phyloP scores from a whole-genome alignment of 2,888 invertebrate species.

The Lycaena phlaeas region DNA sequence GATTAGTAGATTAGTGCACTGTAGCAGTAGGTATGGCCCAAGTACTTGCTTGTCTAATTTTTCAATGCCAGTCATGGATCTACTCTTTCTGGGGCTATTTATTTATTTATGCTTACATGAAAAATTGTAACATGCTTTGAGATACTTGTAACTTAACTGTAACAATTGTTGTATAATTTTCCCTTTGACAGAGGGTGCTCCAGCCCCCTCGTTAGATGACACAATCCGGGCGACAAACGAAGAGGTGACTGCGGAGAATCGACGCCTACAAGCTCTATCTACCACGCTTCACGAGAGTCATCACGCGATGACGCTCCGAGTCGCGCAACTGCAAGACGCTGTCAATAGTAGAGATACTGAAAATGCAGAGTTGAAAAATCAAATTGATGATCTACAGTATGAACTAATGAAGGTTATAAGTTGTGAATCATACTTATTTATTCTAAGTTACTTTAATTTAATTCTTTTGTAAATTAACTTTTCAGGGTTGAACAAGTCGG shows the following conservation, averaged over 20 bases:
- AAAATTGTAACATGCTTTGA: no score
- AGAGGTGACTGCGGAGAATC: conserved; percentile 92
- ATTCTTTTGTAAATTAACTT: no score
- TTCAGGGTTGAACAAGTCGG: no score
- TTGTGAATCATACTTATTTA: no score
- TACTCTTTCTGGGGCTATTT: no score
- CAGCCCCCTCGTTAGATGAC: conserved; percentile 83
- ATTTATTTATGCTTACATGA: no score
- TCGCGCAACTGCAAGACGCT: conserved; percentile 90
- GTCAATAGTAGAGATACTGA: conserved; percentile 94
- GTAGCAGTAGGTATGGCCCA: no score
- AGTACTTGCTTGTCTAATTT: no score
- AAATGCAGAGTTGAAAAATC: conserved; percentile 94
- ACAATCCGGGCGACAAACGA: conserved; percentile 88
- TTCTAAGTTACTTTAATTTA: no score
- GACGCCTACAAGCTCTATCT: conserved; percentile 90
- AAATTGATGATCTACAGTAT: conserved; percentile 96
- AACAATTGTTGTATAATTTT: background rate
- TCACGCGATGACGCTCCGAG: conserved; percentile 91
- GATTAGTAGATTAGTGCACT: no score
- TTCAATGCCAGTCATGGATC: no score
- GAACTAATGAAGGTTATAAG: conserved; percentile 87
- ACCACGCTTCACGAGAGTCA: conserved; percentile 94
- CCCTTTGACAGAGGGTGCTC: conserved; percentile 62
- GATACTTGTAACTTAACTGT: no score